These are phyloP conservation scores for Clostera curtula DNA, from an alignment of 2,888 invertebrate genomes.

Conservation along the genomic window DNA sequence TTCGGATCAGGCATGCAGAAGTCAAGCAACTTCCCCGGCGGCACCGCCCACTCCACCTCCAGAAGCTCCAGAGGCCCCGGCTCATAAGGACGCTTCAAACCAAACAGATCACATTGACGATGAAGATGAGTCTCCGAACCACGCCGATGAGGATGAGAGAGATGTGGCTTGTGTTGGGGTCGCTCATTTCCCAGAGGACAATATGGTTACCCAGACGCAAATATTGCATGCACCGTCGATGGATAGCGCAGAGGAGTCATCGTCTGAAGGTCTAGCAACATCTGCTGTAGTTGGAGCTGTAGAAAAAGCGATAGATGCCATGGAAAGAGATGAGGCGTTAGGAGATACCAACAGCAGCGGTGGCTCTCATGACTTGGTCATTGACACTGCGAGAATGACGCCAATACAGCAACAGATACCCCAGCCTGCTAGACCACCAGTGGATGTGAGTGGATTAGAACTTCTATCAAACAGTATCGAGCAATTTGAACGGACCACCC, in stretches of 20 bases:
- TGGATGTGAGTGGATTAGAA: constrained; percentile 88
- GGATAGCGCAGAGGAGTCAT: constrained; percentile 59
- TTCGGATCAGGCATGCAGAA: constrained; percentile 66
- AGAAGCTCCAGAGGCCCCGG: constrained; percentile 74
- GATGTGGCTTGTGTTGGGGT: constrained; percentile 64
- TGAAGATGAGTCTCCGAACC: constrained; percentile 76
- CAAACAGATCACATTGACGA: constrained; percentile 87
- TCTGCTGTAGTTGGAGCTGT: constrained; percentile 49
- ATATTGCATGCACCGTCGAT: constrained; percentile 34
- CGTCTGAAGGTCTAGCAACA: constrained; percentile 45
- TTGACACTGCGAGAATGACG: constrained; percentile 55
- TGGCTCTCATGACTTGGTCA: constrained; percentile 61
- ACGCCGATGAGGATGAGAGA: constrained; percentile 62
- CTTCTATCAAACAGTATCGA: constrained; percentile 89
- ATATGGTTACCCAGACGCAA: constrained; percentile 26
- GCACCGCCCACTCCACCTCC: constrained; percentile 71
- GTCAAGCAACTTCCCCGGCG: constrained; percentile 76
- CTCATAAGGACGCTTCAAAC: constrained; percentile 86
- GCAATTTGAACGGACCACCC: constrained; percentile 78
- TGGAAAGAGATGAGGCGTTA: constrained; percentile 54
- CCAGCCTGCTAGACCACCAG: constrained; percentile 40
- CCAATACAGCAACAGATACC: constrained; percentile 30
- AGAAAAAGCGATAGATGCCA: constrained; percentile 59
- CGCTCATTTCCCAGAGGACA: constrained; percentile 60
- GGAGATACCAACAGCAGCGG: constrained; percentile 59